Evolutionary conservation across 2,888 invertebrate genomes (phyloP), one percentile per base, ranked within the genome.

Genomic region (Cyaniris semiargus): DNA sequence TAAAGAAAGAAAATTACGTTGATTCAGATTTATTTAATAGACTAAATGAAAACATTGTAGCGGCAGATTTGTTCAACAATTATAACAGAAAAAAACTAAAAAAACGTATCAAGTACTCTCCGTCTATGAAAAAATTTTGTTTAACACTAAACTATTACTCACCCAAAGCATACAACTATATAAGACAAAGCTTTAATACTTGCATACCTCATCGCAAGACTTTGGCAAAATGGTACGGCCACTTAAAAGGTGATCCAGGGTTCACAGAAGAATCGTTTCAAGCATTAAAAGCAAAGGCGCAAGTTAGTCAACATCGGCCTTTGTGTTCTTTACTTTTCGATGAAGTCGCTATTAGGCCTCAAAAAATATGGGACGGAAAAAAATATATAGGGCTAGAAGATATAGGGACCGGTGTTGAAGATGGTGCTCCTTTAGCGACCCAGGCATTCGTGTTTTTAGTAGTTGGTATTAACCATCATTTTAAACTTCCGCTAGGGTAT

Each of bases 131-230:
- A 76, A 76, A 76, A n/a, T 66, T 76, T 60, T 60, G 76, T 66
- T 23, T 76, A 1, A 76, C 44, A 38, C 66, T 70, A n/a, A 76
- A 76, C 8, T 66, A 60, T 60, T 60, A 60, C 44, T 76, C 76
- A 76, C 76, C 76, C 38, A 76, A 76, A 76, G 70, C 76, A 34
- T 76, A 76, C 48, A 53, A 71, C 34, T 76, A 71, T 70, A 70
- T 76, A 31, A 70, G 82, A 70, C 78, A 58, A 53, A 80, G 78
- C 34, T 83, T 83, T 75, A 77, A 82, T 21, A 81, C 79, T 0
- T 82, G 82, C 74, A 79, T 82, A 8, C 82, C 83, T 18, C 82
- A 83, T 82, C 48, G 13, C 13, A 48, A 48, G 48, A 48, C 82
- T 0, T 38, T 83, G 10, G 21, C 60, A 13, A 82, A 81, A 23